phyloP scores from a whole-genome alignment of 64 coral and sea anemone species.

The Cladopsammia gracilis region DNA sequence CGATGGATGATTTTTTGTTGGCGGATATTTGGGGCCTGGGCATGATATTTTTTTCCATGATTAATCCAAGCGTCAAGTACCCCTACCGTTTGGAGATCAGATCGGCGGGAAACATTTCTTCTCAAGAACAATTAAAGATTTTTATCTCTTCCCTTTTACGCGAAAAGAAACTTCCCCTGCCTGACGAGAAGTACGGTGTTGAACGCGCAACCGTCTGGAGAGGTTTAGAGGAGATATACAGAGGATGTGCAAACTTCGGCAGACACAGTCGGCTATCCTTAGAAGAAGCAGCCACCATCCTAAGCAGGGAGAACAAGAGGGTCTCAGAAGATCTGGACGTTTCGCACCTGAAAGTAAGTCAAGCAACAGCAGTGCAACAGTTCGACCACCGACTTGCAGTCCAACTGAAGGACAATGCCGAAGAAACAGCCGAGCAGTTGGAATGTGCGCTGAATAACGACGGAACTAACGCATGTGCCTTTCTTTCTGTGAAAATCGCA shows the following conservation, averaged over 20 bases:
- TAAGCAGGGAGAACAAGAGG: no score
- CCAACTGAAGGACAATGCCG: neutral
- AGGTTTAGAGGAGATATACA: neutral
- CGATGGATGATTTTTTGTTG: conserved; percentile 30
- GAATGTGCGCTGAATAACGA: conserved; percentile 29
- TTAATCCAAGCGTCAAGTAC: conserved; percentile 32
- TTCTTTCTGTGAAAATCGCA: conserved; percentile 35
- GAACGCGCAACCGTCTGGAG: conserved; percentile 2
- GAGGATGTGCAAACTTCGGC: neutral
- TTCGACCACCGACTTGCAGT: conserved; percentile 1
- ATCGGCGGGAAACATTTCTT: neutral
- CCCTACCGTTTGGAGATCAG: neutral
- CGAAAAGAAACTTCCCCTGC: neutral
- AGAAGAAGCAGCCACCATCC: neutral
- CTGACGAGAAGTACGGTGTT: neutral
- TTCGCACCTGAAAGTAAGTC: neutral
- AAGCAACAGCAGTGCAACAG: neutral
- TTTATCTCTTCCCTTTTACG: neutral
- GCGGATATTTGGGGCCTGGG: conserved; percentile 53
- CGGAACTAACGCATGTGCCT: conserved; percentile 27
- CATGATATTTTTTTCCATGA: conserved; percentile 43
- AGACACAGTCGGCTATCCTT: neutral
- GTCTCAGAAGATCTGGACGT: neutral
- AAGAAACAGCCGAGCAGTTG: conserved; percentile 4
- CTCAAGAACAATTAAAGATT: neutral